Percentiles rank a stretch among this genome's conserved stretches.
phyloP scores from a whole-genome alignment of 2,888 invertebrate genomes.

The Carpatolechia fugitivella region DNA sequence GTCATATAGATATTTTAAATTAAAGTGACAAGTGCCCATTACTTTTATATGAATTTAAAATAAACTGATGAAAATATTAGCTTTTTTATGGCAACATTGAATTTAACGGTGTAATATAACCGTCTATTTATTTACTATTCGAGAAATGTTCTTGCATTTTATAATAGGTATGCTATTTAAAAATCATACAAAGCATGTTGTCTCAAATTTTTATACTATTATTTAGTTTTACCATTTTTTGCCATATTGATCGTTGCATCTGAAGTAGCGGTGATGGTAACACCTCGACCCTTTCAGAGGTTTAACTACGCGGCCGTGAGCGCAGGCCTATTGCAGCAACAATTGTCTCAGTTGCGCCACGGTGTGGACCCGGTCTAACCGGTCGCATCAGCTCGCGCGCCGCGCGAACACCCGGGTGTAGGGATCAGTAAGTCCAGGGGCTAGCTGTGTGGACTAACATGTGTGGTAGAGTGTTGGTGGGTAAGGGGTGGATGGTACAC shows the following conservation, averaged over 20 bases:
- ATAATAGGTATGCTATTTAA: no score
- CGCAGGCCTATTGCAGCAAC: conserved; percentile 76
- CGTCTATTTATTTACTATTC: no score
- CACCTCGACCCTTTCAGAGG: conserved; percentile 63
- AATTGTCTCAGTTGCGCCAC: conserved; percentile 72
- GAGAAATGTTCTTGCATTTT: no score
- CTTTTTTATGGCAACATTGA: background rate
- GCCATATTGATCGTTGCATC: conserved; percentile 40
- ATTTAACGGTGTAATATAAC: no score
- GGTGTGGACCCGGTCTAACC: conserved; percentile 46
- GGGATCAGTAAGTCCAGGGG: conserved; percentile 60
- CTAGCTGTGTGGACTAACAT: conserved; percentile 62
- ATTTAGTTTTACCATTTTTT: background rate
- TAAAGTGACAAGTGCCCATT: no score
- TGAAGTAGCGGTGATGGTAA: conserved; percentile 69
- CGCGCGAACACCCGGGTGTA: conserved; percentile 18
- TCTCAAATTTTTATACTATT: background rate
- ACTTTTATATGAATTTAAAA: no score
- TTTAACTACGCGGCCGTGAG: conserved; percentile 78
- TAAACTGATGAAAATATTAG: background rate
- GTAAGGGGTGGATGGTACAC: background rate
- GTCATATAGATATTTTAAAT: no score
- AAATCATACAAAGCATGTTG: background rate
- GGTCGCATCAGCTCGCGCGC: conserved; percentile 28
- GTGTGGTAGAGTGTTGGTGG: background rate